phyloP scores from a whole-genome alignment of 2,888 invertebrate genomes.

The Hirtodrosophila confusa region DNA sequence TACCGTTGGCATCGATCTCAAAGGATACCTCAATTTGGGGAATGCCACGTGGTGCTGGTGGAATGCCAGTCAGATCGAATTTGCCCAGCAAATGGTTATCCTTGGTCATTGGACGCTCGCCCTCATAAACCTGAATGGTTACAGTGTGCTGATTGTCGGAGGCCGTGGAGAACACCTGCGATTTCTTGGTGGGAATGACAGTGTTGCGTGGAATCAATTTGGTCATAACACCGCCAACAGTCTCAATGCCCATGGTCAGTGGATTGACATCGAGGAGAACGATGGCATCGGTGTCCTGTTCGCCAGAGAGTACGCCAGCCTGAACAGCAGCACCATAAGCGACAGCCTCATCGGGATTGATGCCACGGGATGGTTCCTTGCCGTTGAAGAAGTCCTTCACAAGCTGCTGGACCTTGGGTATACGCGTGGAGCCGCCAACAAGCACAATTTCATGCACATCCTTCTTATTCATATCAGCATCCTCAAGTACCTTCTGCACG shows the following conservation, averaged over 20 bases:
- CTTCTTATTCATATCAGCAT: conserved; percentile 99
- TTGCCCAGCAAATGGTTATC: conserved; percentile 99
- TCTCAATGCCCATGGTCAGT: conserved; percentile 99
- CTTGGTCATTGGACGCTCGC: conserved; percentile 99
- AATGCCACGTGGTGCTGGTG: conserved; percentile 96
- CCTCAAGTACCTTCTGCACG: conserved; percentile 97
- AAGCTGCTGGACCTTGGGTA: conserved; percentile 97
- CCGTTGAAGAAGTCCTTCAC: conserved; percentile 98
- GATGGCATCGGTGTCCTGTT: conserved; percentile 98
- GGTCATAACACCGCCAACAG: conserved; percentile 99
- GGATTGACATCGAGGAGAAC: conserved; percentile 99
- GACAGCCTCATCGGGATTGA: conserved; percentile 99
- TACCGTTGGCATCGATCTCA: conserved; percentile 97
- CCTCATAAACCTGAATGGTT: conserved; percentile 99
- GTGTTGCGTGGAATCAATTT: conserved; percentile 99
- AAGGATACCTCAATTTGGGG: conserved; percentile 98
- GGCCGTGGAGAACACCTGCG: conserved; percentile 99
- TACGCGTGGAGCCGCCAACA: conserved; percentile 99
- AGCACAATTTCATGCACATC: conserved; percentile 99
- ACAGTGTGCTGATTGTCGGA: conserved; percentile 99
- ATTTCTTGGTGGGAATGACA: conserved; percentile 99
- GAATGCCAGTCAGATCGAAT: conserved; percentile 98
- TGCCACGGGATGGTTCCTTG: conserved; percentile 98
- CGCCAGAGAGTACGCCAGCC: conserved; percentile 97
- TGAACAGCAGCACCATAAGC: conserved; percentile 99